These are phyloP conservation scores for Drosophila pallidifrons DNA, from an alignment of 1,140 invertebrate species.

Conservation along the genomic window DNA sequence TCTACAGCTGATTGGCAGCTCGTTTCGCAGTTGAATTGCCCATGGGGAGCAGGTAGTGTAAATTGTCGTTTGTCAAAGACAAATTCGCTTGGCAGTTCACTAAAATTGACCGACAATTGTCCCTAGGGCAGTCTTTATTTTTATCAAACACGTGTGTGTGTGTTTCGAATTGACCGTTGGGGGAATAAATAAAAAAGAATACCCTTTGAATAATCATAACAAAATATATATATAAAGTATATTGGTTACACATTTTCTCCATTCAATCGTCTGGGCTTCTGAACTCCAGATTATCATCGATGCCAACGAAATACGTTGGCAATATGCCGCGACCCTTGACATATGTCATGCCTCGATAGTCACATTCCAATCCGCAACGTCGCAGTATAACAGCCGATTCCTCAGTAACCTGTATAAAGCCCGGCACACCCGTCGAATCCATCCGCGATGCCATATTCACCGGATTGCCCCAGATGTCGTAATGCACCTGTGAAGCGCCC, in stretches of 20 bases:
- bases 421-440: slow-evolving; percentile 92
- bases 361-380: slow-evolving; percentile 36
- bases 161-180: not conserved
- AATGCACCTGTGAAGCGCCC: slow-evolving; percentile 93
- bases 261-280: not conserved
- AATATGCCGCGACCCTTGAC: slow-evolving; percentile 37
- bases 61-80: slow-evolving; percentile 13
- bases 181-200: not conserved
- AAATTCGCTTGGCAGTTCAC: slow-evolving; percentile 21
- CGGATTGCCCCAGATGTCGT: slow-evolving; percentile 96
- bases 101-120: slow-evolving; percentile 39
- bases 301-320: slow-evolving; percentile 39
- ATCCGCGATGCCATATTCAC: slow-evolving; percentile 97
- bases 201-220: not conserved
- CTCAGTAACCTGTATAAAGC: slow-evolving; percentile 92
- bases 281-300: slow-evolving; percentile 20
- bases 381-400: slow-evolving; percentile 89
- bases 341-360: slow-evolving; percentile 38
- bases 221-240: too few species aligned
- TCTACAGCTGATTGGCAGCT: slow-evolving; percentile 36
- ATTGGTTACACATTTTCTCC: too few species aligned
- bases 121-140: slow-evolving; percentile 1
- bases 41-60: slow-evolving; percentile 1
- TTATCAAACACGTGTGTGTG: slow-evolving; percentile 32
- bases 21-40: not conserved